Evolutionary conservation across 2,888 invertebrate genomes (phyloP), one percentile per base, ranked within the genome.

Genomic region (Poecilobothrus nobilitatus): DNA sequence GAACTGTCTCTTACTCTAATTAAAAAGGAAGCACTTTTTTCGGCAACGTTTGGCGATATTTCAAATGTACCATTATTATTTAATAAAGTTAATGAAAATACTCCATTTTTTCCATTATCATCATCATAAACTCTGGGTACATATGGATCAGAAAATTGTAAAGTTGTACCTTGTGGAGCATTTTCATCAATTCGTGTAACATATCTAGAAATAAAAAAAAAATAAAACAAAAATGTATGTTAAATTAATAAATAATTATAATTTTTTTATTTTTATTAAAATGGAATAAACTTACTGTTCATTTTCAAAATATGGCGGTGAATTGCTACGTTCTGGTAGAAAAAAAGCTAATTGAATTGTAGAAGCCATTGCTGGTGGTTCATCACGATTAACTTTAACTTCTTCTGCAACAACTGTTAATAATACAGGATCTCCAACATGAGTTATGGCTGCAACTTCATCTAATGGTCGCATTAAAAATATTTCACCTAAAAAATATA

Each of bases 61-160:
- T 94, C 94, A 78, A 97, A 97, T 5, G 93, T 93, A 53, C 91
- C 92, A 78, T 93, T 93, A 78, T 92, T 92, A 70, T 90, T 90
- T 18, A 88, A 84, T 72, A 95, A 81, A 61, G 88, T 87, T 41
- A 95, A 82, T 0, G 92, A 89, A 77, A 94, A 92, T 9, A 93
- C 90, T 8, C 92, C 92, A 75, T 90, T 90, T 77, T 91, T 91
- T n/a, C 91, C 91, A 71, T 89, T 86, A 75, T 91, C 91, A 76
- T 90, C 90, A 77, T 91, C 91, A 72, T 87, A 89, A 9, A 91
- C 89, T 80, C 86, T 86, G 2, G 90, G 87, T 69, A 87, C 85
- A 79, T 90, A 91, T 0, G 89, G 89, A 74, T 91, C 90, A 71
- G 83, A 83, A 78, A 91, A 91, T 62, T 84, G 85, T 64, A 94